Base-by-base conservation (phyloP, 2,888 invertebrate genomes). In the Strigamia transsilvanica region DNA sequence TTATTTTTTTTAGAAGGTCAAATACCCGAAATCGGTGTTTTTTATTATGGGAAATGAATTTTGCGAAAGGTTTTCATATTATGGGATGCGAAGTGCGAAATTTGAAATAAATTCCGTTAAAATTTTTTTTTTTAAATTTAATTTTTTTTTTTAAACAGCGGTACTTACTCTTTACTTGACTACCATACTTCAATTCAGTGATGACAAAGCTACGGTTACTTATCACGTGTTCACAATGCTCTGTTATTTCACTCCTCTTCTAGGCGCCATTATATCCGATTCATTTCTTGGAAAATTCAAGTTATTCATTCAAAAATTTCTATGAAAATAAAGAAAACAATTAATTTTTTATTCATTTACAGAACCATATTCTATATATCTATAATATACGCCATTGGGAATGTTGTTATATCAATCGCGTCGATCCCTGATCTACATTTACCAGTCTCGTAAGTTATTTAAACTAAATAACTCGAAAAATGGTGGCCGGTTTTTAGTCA, bases 31-130 rank as follows among this genome's bases (percentile, higher is more conserved):
- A 87, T 91, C 95, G 21, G 94, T 98, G 21, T 94, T 93, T 86
- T 98, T 97, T 89, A 98, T 99, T 86, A 91, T 99, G 85, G 93
- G 93, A 88, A 98, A 97, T 92, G 99, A 99, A 89, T 98, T 99
- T 89, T 99, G 98, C 89, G 98, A 99, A 89, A 91, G 98, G 86
- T 99, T 98, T 89, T 95, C 94, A 84, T 99, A 92, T 89, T 99
- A 98, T 93, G 99, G 99, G 87, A 94, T 97, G 93, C 93, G 95
- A 91, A 94, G 97, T 97, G 90, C 92, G 93, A 90, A 79, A 34
- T 41, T n/a, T 3, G 23, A 15, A 27, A 77, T 23, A 77, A 23
- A 77, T 27, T 38, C 6, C 0, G 18, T 10, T 77, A n/a, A 27
- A 27, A 2, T 38, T 38, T 15, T 77, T 15, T 23, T 15, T 27